Conservation (phyloP, 2,113 vertebrate genomes). For the Centropristis striata region DNA sequence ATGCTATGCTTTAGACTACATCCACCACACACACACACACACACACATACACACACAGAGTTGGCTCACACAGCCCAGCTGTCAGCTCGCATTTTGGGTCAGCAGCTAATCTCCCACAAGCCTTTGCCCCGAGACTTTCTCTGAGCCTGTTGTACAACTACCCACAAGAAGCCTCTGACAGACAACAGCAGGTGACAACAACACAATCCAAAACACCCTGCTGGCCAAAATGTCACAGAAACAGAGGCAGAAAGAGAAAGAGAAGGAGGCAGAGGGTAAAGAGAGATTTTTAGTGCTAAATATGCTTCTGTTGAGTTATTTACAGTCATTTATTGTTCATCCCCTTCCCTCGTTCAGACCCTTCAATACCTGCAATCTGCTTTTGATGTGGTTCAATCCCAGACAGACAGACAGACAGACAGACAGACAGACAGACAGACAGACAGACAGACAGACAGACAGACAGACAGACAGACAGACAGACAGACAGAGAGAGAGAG, state of each 20-base stretch:
- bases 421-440: too few relatives aligned
- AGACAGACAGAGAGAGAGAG: too few relatives aligned
- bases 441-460: too few relatives aligned
- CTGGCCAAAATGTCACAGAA: conserved; percentile 48
- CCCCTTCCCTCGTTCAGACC: too few relatives aligned
- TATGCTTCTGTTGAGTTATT: too few relatives aligned
- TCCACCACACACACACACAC: conserved; percentile 4
- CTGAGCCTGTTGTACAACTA: conserved; percentile 52
- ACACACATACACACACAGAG: not conserved
- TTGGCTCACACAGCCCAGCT: conserved; percentile 53
- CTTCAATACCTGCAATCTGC: too few relatives aligned
- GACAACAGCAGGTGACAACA: conserved; percentile 72
- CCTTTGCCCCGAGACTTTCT: conserved; percentile 43
- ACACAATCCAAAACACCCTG: conserved; percentile 50
- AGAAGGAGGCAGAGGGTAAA: not conserved
- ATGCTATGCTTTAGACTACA: not conserved
- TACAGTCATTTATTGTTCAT: too few relatives aligned
- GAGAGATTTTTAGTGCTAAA: not conserved
- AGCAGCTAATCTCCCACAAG: conserved; percentile 67
- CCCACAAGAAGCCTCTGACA: conserved; percentile 53
- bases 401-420: too few relatives aligned
- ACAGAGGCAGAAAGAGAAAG: not conserved
- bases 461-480: too few relatives aligned
- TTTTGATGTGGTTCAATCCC: too few relatives aligned
- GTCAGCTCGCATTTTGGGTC: conserved; percentile 60